Evolutionary conservation across 2,113 vertebrate species (phyloP).

Genomic region (Eretmochelys imbricata): DNA sequence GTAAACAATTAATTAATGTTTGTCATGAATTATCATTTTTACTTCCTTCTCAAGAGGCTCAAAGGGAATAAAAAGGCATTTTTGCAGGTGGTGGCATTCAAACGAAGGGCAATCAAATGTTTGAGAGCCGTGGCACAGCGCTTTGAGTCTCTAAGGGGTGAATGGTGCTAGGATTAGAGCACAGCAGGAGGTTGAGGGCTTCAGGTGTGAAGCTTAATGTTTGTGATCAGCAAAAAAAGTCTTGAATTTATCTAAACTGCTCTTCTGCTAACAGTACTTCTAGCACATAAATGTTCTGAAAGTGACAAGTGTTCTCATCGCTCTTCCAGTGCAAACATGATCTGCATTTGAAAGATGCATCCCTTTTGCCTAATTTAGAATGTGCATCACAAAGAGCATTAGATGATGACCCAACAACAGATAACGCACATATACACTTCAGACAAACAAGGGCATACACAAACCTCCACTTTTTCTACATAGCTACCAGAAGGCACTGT

Average conservation of each 20-base stretch:
- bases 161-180: slow-evolving; percentile 93
- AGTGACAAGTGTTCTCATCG: slow-evolving; percentile 89
- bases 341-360: slow-evolving; percentile 89
- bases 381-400: slow-evolving; percentile 84
- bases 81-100: slow-evolving; percentile 95
- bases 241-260: slow-evolving; percentile 91
- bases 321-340: slow-evolving; percentile 89
- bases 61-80: slow-evolving; percentile 91
- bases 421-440: slow-evolving; percentile 35
- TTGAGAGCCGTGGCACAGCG: slow-evolving; percentile 88
- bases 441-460: slow-evolving; percentile 8
- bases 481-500: slow-evolving; percentile 21
- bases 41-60: slow-evolving; percentile 90
- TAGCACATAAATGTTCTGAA: slow-evolving; percentile 90
- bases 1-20: slow-evolving; percentile 93
- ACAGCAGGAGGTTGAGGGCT: slow-evolving; percentile 88
- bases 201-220: slow-evolving; percentile 93
- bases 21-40: slow-evolving; percentile 92
- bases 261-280: slow-evolving; percentile 92
- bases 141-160: slow-evolving; percentile 87
- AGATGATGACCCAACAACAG: slow-evolving; percentile 82
- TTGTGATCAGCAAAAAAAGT: slow-evolving; percentile 89
- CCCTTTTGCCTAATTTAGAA: slow-evolving; percentile 85
- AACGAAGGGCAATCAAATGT: slow-evolving; percentile 92
- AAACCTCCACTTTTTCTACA: slow-evolving; percentile 57